Percentiles rank a stretch among this genome's conserved stretches.
Evolutionary conservation across 2,797 vertebrate species (phyloP).

Genomic region (Sciurus vulgaris): DNA sequence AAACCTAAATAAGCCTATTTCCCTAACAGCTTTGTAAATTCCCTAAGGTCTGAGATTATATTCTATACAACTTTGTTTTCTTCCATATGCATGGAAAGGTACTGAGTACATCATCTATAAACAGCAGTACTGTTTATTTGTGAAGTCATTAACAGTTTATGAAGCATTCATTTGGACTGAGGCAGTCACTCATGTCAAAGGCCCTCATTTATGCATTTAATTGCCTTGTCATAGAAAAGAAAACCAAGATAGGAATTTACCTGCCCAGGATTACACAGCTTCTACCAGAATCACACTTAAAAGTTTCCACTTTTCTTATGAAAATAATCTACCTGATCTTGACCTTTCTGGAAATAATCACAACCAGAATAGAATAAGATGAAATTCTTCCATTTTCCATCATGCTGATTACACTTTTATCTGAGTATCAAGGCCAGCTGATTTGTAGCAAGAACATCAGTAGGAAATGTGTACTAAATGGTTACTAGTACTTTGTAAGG

Average conservation of each 20-base stretch:
- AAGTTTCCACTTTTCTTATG: not conserved
- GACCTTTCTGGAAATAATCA: not conserved
- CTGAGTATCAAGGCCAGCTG: not conserved
- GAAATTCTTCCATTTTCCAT: not conserved
- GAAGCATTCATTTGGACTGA: not conserved
- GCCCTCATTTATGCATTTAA: not conserved
- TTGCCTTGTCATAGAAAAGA: not conserved
- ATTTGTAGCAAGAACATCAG: not conserved
- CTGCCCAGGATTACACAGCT: not conserved
- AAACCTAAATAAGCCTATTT: not conserved
- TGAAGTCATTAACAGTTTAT: not conserved
- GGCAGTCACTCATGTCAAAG: not conserved
- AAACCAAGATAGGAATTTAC: not conserved
- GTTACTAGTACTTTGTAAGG: not conserved
- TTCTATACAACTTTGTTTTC: not conserved
- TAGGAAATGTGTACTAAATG: not conserved
- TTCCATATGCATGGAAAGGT: not conserved
- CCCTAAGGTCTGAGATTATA: not conserved
- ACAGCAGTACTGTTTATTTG: not conserved
- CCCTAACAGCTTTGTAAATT: not conserved
- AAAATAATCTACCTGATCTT: not conserved
- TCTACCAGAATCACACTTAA: not conserved
- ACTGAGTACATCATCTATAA: not conserved
- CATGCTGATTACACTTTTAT: not conserved
- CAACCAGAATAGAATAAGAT: not conserved